phyloP scores from a whole-genome alignment of 2,888 invertebrate genomes.

The Hanleya hanleyi region DNA sequence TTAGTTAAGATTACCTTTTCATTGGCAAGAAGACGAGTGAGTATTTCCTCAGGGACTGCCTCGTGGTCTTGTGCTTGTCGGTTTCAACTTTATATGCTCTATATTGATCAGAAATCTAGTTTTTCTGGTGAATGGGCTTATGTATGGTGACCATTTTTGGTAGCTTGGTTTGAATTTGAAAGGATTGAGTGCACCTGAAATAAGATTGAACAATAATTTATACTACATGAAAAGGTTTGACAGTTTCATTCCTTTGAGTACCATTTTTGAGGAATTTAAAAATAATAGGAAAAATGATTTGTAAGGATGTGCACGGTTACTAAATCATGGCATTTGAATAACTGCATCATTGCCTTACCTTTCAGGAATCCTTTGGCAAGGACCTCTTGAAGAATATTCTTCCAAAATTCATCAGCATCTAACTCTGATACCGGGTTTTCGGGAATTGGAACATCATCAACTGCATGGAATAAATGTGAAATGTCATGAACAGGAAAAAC shows the following conservation, averaged over 20 bases:
- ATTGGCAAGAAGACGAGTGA: not conserved
- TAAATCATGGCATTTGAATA: no score
- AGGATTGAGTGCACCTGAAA: not conserved
- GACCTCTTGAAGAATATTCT: not conserved
- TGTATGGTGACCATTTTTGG: not conserved
- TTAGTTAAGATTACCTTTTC: no score
- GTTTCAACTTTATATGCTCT: not conserved
- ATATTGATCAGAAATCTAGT: not conserved
- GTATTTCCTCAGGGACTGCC: not conserved
- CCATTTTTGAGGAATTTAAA: no score
- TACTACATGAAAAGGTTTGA: no score
- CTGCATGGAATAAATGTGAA: not conserved
- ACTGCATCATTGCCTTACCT: not conserved
- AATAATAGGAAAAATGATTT: no score
- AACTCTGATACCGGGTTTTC: not conserved
- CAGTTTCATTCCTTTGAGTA: no score
- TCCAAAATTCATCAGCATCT: not conserved
- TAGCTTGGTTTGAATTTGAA: not conserved
- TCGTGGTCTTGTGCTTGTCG: not conserved
- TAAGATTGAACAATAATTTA: not conserved
- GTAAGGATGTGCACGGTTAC: no score
- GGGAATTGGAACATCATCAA: not conserved
- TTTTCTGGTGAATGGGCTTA: not conserved
- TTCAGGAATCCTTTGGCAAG: not conserved
- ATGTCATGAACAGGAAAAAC: not conserved